phyloP scores from a whole-genome alignment of 2,797 vertebrate species.

The Melanotaenia trifasciata region DNA sequence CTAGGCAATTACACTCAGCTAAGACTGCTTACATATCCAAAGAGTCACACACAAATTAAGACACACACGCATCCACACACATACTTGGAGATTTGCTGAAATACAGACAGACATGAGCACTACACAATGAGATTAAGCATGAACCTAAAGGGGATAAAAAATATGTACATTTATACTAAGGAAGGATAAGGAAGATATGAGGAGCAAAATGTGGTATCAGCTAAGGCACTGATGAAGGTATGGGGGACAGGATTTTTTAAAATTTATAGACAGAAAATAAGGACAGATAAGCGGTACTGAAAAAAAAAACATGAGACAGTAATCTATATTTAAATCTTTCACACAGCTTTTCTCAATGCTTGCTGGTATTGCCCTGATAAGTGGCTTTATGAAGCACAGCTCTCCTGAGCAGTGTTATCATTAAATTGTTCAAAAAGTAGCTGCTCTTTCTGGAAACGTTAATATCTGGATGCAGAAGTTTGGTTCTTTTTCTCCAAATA shows the following conservation, averaged over 20 bases:
- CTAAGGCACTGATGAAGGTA: constrained; percentile 34
- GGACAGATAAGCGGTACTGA: constrained; percentile 33
- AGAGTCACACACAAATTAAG: constrained; percentile 53
- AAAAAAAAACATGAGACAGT: constrained; percentile 38
- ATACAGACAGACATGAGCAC: constrained; percentile 34
- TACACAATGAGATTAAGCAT: constrained; percentile 57
- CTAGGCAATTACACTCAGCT: constrained; percentile 77
- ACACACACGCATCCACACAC: constrained; percentile 11
- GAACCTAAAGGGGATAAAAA: constrained; percentile 54
- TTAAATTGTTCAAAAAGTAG: constrained; percentile 67
- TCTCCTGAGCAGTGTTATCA: constrained; percentile 66
- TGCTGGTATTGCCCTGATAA: constrained; percentile 72
- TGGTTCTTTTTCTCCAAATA: constrained; percentile 25
- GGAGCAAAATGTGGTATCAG: constrained; percentile 25
- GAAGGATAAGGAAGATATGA: constrained; percentile 32
- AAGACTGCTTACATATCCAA: constrained; percentile 68
- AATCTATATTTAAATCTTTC: constrained; percentile 73
- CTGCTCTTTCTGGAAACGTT: constrained; percentile 53
- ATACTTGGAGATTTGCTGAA: constrained; percentile 58
- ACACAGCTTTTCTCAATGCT: constrained; percentile 63
- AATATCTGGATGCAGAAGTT: constrained; percentile 37
- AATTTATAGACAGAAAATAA: constrained; percentile 47
- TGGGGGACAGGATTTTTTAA: constrained; percentile 32
- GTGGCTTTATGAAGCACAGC: constrained; percentile 70
- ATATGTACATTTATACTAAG: constrained; percentile 41